Conservation (phyloP, 92 coral and sea anemone species). For the Palythoa grandis region DNA sequence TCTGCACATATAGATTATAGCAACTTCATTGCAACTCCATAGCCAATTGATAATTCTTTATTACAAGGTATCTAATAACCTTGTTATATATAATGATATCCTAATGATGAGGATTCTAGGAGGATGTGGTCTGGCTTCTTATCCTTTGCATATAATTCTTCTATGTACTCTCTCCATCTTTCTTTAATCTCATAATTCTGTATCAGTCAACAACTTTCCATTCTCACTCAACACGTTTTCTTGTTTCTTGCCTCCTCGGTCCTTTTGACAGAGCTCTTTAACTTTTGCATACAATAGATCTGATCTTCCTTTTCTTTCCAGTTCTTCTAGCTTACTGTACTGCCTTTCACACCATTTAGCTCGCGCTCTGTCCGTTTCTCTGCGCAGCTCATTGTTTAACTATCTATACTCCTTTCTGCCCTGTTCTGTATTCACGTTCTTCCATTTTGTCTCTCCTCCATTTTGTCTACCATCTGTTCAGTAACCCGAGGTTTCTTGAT, state of each 20-base stretch:
- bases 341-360: constrained; percentile 42
- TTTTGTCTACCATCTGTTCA: constrained; percentile 48
- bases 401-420: constrained; percentile 38
- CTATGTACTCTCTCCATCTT: constrained; percentile 44
- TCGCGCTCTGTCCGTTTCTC: constrained; percentile 43
- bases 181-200: constrained; percentile 19
- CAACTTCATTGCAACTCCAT: too few relatives aligned
- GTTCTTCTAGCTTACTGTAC: constrained; percentile 39
- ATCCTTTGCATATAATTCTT: constrained; percentile 44
- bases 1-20: too few relatives aligned
- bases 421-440: constrained; percentile 14
- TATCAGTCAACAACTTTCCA: constrained; percentile 36
- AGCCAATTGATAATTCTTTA: too few relatives aligned
- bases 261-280: constrained; percentile 31
- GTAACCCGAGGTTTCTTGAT: constrained; percentile 53
- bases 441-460: constrained; percentile 31
- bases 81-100: too few relatives aligned
- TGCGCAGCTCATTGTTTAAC: constrained; percentile 33
- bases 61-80: too few relatives aligned
- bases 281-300: constrained; percentile 38
- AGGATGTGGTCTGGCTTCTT: constrained; percentile 43
- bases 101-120: too few relatives aligned
- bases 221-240: constrained; percentile 32
- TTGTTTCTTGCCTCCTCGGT: constrained; percentile 38
- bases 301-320: constrained; percentile 37